Evolutionary conservation across 92 coral and sea anemone species (phyloP), one percentile per base, ranked within the genome.

Genomic region (Zoanthus sociatus): DNA sequence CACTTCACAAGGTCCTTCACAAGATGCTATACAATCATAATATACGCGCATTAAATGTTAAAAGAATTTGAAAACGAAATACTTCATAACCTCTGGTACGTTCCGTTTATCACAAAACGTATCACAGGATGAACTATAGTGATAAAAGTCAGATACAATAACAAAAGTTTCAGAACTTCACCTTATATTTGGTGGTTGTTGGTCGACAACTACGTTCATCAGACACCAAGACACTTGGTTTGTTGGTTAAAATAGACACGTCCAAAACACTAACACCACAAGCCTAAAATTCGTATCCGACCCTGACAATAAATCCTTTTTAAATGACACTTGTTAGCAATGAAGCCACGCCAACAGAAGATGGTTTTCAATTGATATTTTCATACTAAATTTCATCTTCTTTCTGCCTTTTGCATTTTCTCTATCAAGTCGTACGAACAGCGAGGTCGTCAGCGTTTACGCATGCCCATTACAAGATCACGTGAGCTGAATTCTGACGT

Each of bases 261-360:
- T 81, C 85, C 85, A 81, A 79, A 75, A 47, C 45, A 42, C 53
- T 21, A 64, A 17, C 46, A 47, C 85, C 85, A 81, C 85, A 81
- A 46, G 26, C 66, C 75, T 74, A 81, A 53, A 26, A 64, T 50
- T 33, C 20, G 47, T 81, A 66, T 81, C 75, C 74, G 46, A 66
- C 47, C 70, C 75, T 81, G 61, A 81, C 63, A 81, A 81, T 44
- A n/a, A 81, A 46, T 74, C 75, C 6, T 66, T 46, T 73, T 30
- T 81, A 4, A 66, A 81, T 64, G 45, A 66, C 55, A 12, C 85
- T 66, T 71, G 85, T 81, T 50, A 81, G 58, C 53, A 71, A 44
- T 64, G 45, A 67, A 64, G 63, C 85, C 85, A 81, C 60, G 85
- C 85, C 85, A 81, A n/a, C 66, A 81, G 66, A 81, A 81, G 85